Evolutionary conservation across 2,888 invertebrate species (phyloP).

Genomic region (Macroteleia sp.): DNA sequence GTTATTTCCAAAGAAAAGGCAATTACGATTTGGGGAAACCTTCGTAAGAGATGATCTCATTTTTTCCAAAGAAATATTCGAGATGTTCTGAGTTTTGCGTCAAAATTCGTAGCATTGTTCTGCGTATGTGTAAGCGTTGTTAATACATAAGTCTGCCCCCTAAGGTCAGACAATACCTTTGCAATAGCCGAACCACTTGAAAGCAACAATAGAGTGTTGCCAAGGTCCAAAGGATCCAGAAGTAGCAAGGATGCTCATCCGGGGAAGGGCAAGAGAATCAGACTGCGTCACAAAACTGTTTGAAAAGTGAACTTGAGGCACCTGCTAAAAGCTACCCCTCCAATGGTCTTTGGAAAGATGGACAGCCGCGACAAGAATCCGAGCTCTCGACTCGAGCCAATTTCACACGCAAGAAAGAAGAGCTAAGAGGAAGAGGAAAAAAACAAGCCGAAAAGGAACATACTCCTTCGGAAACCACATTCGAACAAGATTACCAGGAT

Average conservation of each 20-base stretch:
- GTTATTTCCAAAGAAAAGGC: not conserved
- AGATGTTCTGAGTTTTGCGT: slow-evolving; percentile 1
- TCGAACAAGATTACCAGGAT: slow-evolving; percentile 50
- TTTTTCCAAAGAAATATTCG: slow-evolving; percentile 11
- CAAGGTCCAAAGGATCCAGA: slow-evolving; percentile 42
- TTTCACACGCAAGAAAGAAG: slow-evolving; percentile 50
- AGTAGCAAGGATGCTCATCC: slow-evolving; percentile 42
- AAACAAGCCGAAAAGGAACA: slow-evolving; percentile 15
- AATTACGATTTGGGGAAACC: not conserved
- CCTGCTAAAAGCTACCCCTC: slow-evolving; percentile 70
- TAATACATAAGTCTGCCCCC: slow-evolving; percentile 59
- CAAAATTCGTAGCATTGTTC: slow-evolving; percentile 68
- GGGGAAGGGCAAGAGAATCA: slow-evolving; percentile 60
- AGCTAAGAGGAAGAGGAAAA: slow-evolving; percentile 21
- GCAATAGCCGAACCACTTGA: slow-evolving; percentile 74
- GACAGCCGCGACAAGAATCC: slow-evolving; percentile 40
- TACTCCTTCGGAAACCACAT: slow-evolving; percentile 51
- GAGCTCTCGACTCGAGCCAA: slow-evolving; percentile 56
- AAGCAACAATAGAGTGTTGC: slow-evolving; percentile 68
- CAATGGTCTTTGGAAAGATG: slow-evolving; percentile 41
- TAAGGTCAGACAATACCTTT: slow-evolving; percentile 69
- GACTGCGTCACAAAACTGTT: slow-evolving; percentile 71
- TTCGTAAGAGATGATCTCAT: slow-evolving; percentile 15
- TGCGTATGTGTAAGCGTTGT: slow-evolving; percentile 61
- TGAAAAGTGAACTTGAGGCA: slow-evolving; percentile 67